Percentiles rank a stretch among this genome's conserved stretches.
These are phyloP conservation scores for Anolis apletophallus DNA, from an alignment of 2,797 vertebrate genomes.

Conservation along the genomic window DNA sequence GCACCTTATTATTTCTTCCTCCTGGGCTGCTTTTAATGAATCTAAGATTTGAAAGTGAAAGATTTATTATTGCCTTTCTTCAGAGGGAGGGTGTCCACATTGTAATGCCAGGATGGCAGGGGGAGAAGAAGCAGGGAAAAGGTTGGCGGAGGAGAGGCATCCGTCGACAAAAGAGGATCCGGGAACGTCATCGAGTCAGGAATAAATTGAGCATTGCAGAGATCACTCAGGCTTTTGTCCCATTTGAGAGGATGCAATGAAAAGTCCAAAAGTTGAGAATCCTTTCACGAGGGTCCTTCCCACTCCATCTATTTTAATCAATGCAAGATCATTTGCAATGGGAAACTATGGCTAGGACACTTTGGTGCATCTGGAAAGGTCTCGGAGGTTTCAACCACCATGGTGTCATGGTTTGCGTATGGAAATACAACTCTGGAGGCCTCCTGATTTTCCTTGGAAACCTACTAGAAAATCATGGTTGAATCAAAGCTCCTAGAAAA, in stretches of 20 bases:
- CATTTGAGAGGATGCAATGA: not conserved
- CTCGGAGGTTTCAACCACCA: too few species aligned
- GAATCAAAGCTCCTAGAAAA: too few species aligned
- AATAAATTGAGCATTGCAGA: not conserved
- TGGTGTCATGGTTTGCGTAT: too few species aligned
- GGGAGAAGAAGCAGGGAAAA: slow-evolving; percentile 40
- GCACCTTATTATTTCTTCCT: slow-evolving; percentile 81
- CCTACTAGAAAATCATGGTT: too few species aligned
- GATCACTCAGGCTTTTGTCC: not conserved
- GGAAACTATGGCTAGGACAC: not conserved
- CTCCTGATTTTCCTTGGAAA: too few species aligned
- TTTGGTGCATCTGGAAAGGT: too few species aligned
- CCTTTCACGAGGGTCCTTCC: not conserved
- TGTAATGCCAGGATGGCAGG: slow-evolving; percentile 18
- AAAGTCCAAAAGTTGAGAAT: not conserved
- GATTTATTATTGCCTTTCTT: slow-evolving; percentile 81
- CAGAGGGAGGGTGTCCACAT: slow-evolving; percentile 61
- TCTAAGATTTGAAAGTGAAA: slow-evolving; percentile 79
- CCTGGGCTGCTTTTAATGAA: slow-evolving; percentile 81
- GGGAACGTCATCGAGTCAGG: not conserved
- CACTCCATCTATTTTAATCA: not conserved
- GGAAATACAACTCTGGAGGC: too few species aligned
- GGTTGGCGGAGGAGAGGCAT: slow-evolving; percentile 28
- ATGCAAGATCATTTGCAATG: not conserved
- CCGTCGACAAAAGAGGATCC: slow-evolving; percentile 5